Base-by-base conservation (phyloP, 2,113 vertebrate genomes). In the Phasianus colchicus region DNA sequence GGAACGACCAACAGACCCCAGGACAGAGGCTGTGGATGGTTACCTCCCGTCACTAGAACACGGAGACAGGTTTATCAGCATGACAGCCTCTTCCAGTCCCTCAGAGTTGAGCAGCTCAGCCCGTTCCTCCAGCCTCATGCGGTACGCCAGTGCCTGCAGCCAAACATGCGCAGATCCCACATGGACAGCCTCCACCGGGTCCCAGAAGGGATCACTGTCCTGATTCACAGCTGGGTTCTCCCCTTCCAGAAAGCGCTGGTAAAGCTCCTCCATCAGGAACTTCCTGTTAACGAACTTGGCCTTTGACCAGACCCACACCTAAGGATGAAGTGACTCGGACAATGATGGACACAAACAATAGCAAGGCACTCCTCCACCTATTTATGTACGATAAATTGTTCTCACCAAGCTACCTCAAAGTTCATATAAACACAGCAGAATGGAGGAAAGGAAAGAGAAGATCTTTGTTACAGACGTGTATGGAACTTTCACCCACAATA, bases 271-370 rank as follows among this genome's bases (percentile, higher is more conserved):
- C 98, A 99, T 99, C 34, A 99, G 97, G 95, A 98, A 99, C 92
- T 99, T 99, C 63, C 98, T 98, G 75, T 99, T 99, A 65, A 99
- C 97, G 89, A 99, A 99, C 96, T 99, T 99, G 61, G 97, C 96
- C 95, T 99, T 99, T 70, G 98, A 99, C 98, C 99, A 99, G 30
- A 99, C 90, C 99, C 99, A 99, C 8, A 99, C 98, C 99, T 99
- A 85, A 8, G 38, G 38, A 55, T 11, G 20, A 20, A 50, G 48
- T 32, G 32, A 63, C 21, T 9, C 3, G 25, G 18, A 21, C 50
- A 45, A 32, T 43, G 30, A 47, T 8, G 10, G 43, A 45, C 40
- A 45, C 10, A 14, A 19, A 22, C 29, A 67, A 64, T 17, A 15
- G 25, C 11, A 40, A 64, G 27, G 36, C 36, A 29, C 36, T 25